Evolutionary conservation across 2,888 invertebrate genomes (phyloP).

Genomic region (Zeuzera pyrina): DNA sequence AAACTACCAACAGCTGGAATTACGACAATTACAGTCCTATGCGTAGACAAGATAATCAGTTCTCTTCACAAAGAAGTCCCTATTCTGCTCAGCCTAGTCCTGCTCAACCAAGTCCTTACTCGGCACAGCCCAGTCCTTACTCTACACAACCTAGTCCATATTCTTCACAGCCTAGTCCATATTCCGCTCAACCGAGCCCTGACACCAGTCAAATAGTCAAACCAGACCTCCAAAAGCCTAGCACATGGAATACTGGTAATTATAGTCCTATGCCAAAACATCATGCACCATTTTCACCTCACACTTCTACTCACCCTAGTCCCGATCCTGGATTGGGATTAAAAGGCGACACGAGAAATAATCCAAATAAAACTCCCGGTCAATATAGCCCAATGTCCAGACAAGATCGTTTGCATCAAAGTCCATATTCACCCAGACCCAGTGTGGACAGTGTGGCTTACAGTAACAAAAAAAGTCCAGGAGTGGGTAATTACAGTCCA

Average conservation of each 20-base stretch:
- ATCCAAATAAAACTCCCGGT: constrained; percentile 51
- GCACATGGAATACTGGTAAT: constrained; percentile 60
- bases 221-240: constrained; percentile 49
- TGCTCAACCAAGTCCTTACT: constrained; percentile 45
- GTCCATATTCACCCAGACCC: constrained; percentile 58
- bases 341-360: constrained; percentile 42
- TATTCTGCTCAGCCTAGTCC: constrained; percentile 63
- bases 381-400: constrained; percentile 64
- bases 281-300: constrained; percentile 59
- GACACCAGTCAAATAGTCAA: constrained; percentile 65
- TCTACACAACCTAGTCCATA: constrained; percentile 62
- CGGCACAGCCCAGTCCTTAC: constrained; percentile 59
- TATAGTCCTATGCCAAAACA: constrained; percentile 66
- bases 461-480: constrained; percentile 54
- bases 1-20: constrained; percentile 57
- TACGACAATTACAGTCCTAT: constrained; percentile 62
- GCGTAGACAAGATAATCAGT: constrained; percentile 57
- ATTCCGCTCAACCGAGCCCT: constrained; percentile 62
- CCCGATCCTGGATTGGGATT: constrained; percentile 53
- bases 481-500: constrained; percentile 55
- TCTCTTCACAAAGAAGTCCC: constrained; percentile 61
- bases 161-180: constrained; percentile 63
- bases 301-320: constrained; percentile 56
- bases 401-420: constrained; percentile 52
- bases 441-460: constrained; percentile 46